Evolutionary conservation across 2,888 invertebrate genomes (phyloP).

Genomic region (Pterostichus madidus): DNA sequence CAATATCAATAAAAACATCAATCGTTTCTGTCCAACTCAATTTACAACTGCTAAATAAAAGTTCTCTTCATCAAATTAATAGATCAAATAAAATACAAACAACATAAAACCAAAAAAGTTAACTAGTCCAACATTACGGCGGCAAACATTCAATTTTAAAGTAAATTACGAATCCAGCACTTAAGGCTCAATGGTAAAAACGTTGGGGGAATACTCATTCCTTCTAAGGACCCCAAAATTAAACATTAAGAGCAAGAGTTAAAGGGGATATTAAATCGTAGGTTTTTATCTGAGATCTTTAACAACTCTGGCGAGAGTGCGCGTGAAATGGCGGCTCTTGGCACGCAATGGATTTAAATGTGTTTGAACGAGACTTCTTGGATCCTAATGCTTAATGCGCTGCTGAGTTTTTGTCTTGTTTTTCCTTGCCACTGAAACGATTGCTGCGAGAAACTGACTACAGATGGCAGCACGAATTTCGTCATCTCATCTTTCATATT

Average conservation of each 20-base stretch:
- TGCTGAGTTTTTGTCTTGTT: slow-evolving; percentile 30
- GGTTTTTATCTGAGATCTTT: slow-evolving; percentile 48
- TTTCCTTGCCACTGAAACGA: not conserved
- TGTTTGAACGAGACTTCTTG: slow-evolving; percentile 32
- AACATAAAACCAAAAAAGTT: slow-evolving; percentile 23
- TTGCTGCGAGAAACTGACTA: slow-evolving; percentile 4
- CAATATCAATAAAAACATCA: no score
- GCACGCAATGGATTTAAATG: slow-evolving; percentile 48
- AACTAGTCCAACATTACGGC: slow-evolving; percentile 17
- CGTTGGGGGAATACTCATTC: slow-evolving; percentile 34
- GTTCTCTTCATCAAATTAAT: slow-evolving; percentile 1
- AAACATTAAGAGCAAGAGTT: slow-evolving; percentile 42
- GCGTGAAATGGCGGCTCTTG: slow-evolving; percentile 34
- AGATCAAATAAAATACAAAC: slow-evolving; percentile 5
- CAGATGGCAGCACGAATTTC: slow-evolving; percentile 31
- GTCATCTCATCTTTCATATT: not conserved
- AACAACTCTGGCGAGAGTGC: slow-evolving; percentile 18
- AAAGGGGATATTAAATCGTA: slow-evolving; percentile 48
- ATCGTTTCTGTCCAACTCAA: not conserved
- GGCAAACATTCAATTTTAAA: slow-evolving; percentile 25
- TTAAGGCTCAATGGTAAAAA: slow-evolving; percentile 19
- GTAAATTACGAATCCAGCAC: slow-evolving; percentile 22
- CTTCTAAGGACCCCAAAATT: slow-evolving; percentile 23
- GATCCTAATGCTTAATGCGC: slow-evolving; percentile 19
- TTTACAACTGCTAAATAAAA: not conserved